These are phyloP conservation scores for Venusia cambrica DNA, from an alignment of 2,888 invertebrate genomes.

Conservation along the genomic window DNA sequence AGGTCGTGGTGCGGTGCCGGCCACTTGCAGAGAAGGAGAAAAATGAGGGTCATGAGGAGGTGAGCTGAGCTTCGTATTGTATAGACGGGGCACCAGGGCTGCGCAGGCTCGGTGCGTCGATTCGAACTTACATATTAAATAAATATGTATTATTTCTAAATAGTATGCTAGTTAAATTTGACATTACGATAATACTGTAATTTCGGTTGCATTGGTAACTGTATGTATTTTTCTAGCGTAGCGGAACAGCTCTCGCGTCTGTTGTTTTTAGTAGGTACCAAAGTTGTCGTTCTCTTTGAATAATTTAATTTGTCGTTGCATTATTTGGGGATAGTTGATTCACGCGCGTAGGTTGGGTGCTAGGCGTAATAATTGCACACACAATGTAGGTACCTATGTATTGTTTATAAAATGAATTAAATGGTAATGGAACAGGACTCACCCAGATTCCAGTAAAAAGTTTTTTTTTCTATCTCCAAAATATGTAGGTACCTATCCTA, in stretches of 20 bases:
- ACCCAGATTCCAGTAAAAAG: too few relatives aligned
- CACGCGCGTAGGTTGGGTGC: slow-evolving; percentile 11
- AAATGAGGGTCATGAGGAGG: slow-evolving; percentile 85
- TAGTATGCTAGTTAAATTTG: slow-evolving; percentile 6
- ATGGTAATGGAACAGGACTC: too few relatives aligned
- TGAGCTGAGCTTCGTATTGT: slow-evolving; percentile 43
- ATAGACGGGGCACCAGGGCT: slow-evolving; percentile 37
- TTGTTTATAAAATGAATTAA: slow-evolving; percentile 4
- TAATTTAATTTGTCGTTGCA: not conserved
- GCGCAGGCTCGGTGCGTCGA: slow-evolving; percentile 57
- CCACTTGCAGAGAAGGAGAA: slow-evolving; percentile 95
- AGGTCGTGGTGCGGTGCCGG: slow-evolving; percentile 98
- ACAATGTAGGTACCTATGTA: too few relatives aligned
- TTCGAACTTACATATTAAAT: slow-evolving; percentile 8
- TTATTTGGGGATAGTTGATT: slow-evolving; percentile 10
- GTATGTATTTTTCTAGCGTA: slow-evolving; percentile 1
- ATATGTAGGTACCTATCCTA: too few relatives aligned
- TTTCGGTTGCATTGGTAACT: slow-evolving; percentile 7
- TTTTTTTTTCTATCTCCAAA: too few relatives aligned
- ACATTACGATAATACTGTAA: slow-evolving; percentile 1
- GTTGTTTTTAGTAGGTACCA: too few relatives aligned
- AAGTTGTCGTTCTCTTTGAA: too few relatives aligned
- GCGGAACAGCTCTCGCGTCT: slow-evolving; percentile 3
- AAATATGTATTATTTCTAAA: too few relatives aligned
- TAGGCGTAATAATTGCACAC: too few relatives aligned